Conservation (phyloP, 2,113 vertebrate genomes). For the Coryphaenoides rupestris region DNA sequence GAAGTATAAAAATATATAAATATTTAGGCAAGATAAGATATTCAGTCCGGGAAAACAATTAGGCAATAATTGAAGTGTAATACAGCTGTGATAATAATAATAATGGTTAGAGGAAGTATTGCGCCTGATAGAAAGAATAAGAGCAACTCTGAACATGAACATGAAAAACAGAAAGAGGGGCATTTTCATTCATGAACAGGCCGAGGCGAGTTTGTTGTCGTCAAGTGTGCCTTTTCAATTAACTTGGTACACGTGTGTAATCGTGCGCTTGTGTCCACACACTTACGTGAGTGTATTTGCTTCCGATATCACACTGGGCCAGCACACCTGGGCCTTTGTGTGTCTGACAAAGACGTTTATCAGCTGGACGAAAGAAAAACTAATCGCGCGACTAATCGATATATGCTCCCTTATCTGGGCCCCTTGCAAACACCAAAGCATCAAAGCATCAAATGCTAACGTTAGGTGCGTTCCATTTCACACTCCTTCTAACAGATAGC, state of each 20-base stretch:
- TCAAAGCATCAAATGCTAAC: constrained; percentile 21
- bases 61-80: no score
- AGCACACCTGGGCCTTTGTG: constrained; percentile 40
- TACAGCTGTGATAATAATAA: no score
- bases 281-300: constrained; percentile 14
- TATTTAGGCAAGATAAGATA: no score
- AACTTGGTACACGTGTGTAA: neutral
- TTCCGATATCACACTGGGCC: constrained; percentile 15
- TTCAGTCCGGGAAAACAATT: no score
- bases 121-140: no score
- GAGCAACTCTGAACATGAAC: no score
- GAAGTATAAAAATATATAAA: no score
- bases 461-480: constrained; percentile 10
- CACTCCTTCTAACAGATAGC: constrained; percentile 12
- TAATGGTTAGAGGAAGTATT: no score
- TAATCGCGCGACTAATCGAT: constrained; percentile 23
- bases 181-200: no score
- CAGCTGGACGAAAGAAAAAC: constrained; percentile 20
- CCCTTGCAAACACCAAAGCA: constrained; percentile 16
- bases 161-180: no score
- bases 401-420: constrained; percentile 28
- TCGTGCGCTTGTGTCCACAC: neutral
- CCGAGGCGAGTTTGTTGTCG: neutral
- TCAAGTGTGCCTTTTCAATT: neutral
- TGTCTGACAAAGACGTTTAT: constrained; percentile 37